These are phyloP conservation scores for Globia sparganii DNA, from an alignment of 2,888 invertebrate species.

Conservation along the genomic window DNA sequence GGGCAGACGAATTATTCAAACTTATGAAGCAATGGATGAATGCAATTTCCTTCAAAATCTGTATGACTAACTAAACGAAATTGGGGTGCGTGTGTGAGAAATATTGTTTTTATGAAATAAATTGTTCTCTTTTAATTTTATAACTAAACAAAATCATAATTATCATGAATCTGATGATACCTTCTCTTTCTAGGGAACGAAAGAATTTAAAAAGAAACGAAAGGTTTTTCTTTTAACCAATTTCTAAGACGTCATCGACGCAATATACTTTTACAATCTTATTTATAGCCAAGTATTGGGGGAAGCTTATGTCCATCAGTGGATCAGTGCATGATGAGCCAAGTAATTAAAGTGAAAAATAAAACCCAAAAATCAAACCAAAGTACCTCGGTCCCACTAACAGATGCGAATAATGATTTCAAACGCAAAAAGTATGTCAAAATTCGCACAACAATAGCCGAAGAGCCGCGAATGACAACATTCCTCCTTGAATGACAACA, in stretches of 20 bases:
- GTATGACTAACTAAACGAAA: background rate
- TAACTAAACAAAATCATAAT: background rate
- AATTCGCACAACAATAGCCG: slow-evolving; percentile 17
- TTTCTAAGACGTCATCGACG: background rate
- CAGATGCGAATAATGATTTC: background rate
- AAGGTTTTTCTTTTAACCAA: background rate
- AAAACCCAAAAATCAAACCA: background rate
- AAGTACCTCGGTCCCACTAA: background rate
- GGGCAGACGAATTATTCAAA: background rate
- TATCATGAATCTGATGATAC: background rate
- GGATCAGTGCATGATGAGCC: background rate
- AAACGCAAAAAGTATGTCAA: slow-evolving; percentile 11
- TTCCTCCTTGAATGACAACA: slow-evolving; percentile 51
- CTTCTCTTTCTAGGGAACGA: background rate
- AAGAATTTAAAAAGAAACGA: background rate
- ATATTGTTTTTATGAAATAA: background rate
- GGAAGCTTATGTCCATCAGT: background rate
- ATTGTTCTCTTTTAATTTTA: background rate
- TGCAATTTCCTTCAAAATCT: background rate
- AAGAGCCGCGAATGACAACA: slow-evolving; percentile 21
- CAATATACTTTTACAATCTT: background rate
- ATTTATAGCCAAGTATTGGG: background rate
- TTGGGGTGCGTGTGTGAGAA: background rate
- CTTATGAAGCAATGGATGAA: background rate
- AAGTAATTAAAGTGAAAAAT: background rate